These are phyloP conservation scores for Phylloscopus whistleri DNA, from an alignment of 2,113 vertebrate genomes.

Conservation along the genomic window DNA sequence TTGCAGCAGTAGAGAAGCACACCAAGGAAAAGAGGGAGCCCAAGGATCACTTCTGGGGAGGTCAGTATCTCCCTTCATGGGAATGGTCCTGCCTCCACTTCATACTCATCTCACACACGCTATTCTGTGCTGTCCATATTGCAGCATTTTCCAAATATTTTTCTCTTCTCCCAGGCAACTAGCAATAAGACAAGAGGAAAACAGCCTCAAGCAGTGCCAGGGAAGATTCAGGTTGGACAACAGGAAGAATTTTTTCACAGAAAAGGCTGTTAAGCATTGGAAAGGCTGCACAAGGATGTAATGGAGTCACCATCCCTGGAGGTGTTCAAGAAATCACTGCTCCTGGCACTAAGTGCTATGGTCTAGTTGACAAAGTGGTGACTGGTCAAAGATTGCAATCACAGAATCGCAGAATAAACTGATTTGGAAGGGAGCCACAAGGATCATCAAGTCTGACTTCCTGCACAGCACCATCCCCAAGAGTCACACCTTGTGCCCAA, in stretches of 20 bases:
- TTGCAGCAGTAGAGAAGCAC: accelerated
- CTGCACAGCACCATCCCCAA: not conserved
- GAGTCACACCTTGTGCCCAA: not conserved
- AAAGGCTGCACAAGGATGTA: accelerated
- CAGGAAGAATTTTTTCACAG: not conserved
- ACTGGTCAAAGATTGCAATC: not conserved
- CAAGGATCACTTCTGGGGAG: not conserved
- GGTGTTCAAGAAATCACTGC: not conserved
- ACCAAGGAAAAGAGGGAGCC: not conserved
- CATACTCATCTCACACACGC: not conserved
- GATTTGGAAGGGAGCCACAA: not conserved
- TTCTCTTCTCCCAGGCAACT: not conserved
- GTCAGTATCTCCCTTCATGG: not conserved
- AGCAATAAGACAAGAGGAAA: not conserved
- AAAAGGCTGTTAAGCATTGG: not conserved
- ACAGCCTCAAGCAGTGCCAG: not conserved
- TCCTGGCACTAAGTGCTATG: not conserved
- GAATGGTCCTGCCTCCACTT: not conserved
- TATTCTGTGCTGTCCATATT: not conserved
- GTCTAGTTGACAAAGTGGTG: not conserved
- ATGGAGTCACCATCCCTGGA: not conserved
- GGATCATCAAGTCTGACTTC: not conserved
- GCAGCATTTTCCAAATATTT: not conserved
- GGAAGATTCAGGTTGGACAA: not conserved
- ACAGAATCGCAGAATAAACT: not conserved